These are phyloP conservation scores for Eumaeus atala DNA, from an alignment of 1,140 invertebrate genomes.

Conservation along the genomic window DNA sequence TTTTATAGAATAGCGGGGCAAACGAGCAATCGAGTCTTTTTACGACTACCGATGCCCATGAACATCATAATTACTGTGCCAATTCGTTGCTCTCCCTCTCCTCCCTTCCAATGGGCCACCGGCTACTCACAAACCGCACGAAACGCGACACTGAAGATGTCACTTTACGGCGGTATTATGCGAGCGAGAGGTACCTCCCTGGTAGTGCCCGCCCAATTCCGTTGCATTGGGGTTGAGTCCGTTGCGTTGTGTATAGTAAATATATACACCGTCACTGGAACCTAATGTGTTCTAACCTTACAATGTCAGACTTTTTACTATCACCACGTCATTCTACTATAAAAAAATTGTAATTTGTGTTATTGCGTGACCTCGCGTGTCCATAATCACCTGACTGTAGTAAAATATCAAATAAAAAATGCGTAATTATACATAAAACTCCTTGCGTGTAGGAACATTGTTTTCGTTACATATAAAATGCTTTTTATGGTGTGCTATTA, in stretches of 20 bases:
- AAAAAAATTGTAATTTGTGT: conserved; percentile 6
- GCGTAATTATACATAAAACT: conserved; percentile 10
- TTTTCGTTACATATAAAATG: conserved; percentile 11
- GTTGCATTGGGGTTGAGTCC: too few relatives aligned
- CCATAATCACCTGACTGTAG: conserved; percentile 7
- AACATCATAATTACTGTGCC: too few relatives aligned
- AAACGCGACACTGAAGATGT: too few relatives aligned
- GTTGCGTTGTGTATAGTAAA: neutral
- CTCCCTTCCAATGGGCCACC: too few relatives aligned
- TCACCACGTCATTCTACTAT: neutral
- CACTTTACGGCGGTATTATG: too few relatives aligned
- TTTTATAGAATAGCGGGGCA: too few relatives aligned
- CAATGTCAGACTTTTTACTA: neutral
- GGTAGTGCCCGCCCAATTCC: too few relatives aligned
- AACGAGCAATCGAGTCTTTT: too few relatives aligned
- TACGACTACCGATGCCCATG: too few relatives aligned
- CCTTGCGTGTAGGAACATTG: conserved; percentile 3
- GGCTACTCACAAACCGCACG: too few relatives aligned
- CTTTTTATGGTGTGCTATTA: conserved; percentile 1
- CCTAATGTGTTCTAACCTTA: neutral
- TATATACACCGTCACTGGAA: neutral
- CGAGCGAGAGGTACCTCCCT: too few relatives aligned
- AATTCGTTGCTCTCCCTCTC: too few relatives aligned
- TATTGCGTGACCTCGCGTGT: neutral
- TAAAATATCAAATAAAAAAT: conserved; percentile 9